These are phyloP conservation scores for Pissodes strobi DNA, from an alignment of 1,140 invertebrate species.

Conservation along the genomic window DNA sequence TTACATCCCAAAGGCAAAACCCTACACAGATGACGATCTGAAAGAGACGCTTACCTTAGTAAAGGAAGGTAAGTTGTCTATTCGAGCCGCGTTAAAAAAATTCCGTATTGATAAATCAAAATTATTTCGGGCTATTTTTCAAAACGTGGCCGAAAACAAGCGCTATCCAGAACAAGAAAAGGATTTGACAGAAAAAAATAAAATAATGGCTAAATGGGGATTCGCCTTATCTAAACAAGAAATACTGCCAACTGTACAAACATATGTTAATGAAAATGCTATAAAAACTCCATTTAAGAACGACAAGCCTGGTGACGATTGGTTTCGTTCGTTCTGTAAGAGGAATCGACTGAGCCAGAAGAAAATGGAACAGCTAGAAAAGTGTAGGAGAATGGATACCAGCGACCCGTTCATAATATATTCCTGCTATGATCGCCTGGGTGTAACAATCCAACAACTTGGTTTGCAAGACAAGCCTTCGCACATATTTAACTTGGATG, in stretches of 20 bases:
- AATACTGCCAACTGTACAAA: slow-evolving; percentile 2
- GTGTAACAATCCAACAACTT: background rate
- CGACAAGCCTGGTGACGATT: slow-evolving; percentile 12
- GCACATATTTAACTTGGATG: slow-evolving; percentile 19
- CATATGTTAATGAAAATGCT: slow-evolving; percentile 19
- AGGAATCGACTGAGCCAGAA: slow-evolving; percentile 14
- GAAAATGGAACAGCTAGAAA: slow-evolving; percentile 17
- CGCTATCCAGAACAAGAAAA: too few species aligned
- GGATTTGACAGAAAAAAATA: background rate
- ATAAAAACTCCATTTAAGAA: slow-evolving; percentile 19
- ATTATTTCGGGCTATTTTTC: background rate
- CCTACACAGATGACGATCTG: too few species aligned
- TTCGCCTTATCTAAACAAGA: slow-evolving; percentile 18
- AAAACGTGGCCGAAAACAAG: too few species aligned
- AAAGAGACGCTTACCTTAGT: too few species aligned
- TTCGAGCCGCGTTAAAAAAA: background rate
- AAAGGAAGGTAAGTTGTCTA: too few species aligned
- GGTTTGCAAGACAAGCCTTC: background rate
- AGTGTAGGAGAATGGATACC: background rate
- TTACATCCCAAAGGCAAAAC: too few species aligned
- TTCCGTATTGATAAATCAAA: background rate
- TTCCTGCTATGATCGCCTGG: background rate
- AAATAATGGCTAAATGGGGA: slow-evolving; percentile 22
- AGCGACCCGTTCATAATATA: background rate
- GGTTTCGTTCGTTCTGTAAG: slow-evolving; percentile 15